Conservation (phyloP, 2,797 vertebrate species). For the Natrix natrix region DNA sequence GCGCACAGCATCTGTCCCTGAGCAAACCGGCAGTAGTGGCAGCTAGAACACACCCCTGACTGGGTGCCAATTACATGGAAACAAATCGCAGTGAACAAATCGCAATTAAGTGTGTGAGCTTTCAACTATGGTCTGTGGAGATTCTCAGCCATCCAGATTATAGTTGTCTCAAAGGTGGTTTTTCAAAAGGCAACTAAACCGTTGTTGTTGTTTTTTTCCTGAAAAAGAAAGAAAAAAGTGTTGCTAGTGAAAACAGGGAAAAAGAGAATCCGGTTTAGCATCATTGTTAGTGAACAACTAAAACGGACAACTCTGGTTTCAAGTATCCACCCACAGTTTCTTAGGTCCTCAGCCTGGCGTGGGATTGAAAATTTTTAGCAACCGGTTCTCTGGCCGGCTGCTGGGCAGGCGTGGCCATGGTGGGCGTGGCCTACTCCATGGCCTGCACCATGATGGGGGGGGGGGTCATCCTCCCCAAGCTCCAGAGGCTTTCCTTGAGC, state of each 20-base stretch:
- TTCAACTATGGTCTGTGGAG: not conserved
- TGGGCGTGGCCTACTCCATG: too few species aligned
- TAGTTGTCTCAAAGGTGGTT: not conserved
- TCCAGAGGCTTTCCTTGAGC: too few species aligned
- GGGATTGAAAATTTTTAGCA: too few species aligned
- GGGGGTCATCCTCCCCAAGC: too few species aligned
- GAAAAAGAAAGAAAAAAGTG: not conserved
- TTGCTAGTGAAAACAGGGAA: not conserved
- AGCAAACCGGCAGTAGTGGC: too few species aligned
- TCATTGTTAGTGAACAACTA: not conserved
- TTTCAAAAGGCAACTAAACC: not conserved
- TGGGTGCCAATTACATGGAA: not conserved
- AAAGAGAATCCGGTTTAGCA: not conserved
- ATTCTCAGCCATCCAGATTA: not conserved
- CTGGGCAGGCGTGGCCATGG: too few species aligned
- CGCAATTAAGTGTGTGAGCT: too few species aligned
- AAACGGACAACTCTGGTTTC: not conserved
- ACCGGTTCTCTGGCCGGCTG: too few species aligned
- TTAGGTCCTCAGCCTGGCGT: not conserved
- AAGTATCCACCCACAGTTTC: not conserved
- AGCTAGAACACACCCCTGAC: too few species aligned
- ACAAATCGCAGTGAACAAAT: not conserved
- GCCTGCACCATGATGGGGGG: too few species aligned
- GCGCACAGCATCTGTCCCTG: too few species aligned
- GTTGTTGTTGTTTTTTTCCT: not conserved